Conservation (phyloP, 2,113 vertebrate species). For the Cololabis saira region DNA sequence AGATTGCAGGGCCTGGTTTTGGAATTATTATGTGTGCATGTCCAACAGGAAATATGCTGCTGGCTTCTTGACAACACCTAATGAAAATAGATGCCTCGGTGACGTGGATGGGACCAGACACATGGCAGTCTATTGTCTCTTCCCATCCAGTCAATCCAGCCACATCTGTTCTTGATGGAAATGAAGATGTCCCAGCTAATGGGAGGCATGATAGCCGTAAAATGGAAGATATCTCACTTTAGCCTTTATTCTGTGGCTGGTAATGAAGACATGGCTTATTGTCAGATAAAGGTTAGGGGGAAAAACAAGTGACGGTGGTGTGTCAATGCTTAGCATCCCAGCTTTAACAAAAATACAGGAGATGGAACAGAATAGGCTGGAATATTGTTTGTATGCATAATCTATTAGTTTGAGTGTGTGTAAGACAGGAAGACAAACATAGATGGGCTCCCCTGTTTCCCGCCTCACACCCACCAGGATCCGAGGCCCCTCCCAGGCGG, state of each 20-base stretch:
- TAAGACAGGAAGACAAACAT: constrained; percentile 24
- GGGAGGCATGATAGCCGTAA: constrained; percentile 69
- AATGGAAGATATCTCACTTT: constrained; percentile 64
- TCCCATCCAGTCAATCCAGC: constrained; percentile 60
- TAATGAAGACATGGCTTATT: constrained; percentile 56
- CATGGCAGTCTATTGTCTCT: constrained; percentile 72
- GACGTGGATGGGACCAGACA: constrained; percentile 57
- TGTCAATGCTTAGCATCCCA: constrained; percentile 32
- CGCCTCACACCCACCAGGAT: constrained; percentile 43
- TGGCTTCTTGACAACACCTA: constrained; percentile 63
- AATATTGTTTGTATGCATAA: constrained; percentile 28
- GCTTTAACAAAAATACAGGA: constrained; percentile 16
- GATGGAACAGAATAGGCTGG: constrained; percentile 9
- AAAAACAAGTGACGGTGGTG: constrained; percentile 12
- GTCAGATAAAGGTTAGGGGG: constrained; percentile 37
- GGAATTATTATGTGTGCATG: constrained; percentile 59
- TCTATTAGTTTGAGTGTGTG: constrained; percentile 8
- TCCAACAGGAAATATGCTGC: constrained; percentile 50
- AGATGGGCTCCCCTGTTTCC: constrained; percentile 28
- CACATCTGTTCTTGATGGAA: constrained; percentile 58
- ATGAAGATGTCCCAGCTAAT: constrained; percentile 74
- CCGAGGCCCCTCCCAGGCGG: constrained; percentile 47
- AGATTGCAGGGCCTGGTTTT: constrained; percentile 31
- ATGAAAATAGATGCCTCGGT: constrained; percentile 76
- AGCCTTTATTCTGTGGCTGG: constrained; percentile 31